Base-by-base conservation (phyloP, 2,888 invertebrate genomes). In the Atethmia centrago region DNA sequence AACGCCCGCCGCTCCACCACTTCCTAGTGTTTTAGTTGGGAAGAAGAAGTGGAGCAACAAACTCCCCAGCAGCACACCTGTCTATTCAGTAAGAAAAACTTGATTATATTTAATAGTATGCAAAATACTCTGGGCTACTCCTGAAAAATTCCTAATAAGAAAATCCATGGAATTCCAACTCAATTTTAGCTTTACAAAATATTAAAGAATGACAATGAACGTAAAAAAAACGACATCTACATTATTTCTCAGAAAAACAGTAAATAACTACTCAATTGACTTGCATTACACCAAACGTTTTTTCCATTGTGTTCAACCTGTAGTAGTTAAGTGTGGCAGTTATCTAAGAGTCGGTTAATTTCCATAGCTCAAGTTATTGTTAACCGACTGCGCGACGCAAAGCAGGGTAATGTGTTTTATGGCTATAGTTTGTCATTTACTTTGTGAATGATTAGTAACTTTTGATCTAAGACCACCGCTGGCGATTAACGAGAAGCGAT, bases 211-310 rank as follows among this genome's bases (percentile, higher is more conserved):
- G 25, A 42, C n/a, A 66, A n/a, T 36, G 16, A 28, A 40, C 16
- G 49, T 31, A 49, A 58, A 21, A 71, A 67, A 73, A 74, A 66
- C 36, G 0, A 47, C 10, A 56, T 21, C 45, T 73, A 25, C 21
- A 72, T 19, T 12, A 36, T 42, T 63, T 49, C 74, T 42, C 31
- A 58, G 80, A 74, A 66, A 78, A 73, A 63, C 51, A 31, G 31
- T 74, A 53, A 80, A 58, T 80, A 78, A 42, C 40, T 12, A 25
- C 53, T 40, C 45, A 62, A 77, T 56, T 66, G 62, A 74, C 74
- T 66, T 53, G 56, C 47, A 74, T 78, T 25, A 16, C 65, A 14
- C 40, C 42, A 28, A 36, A 45, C n/a, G 36, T 62, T 80, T 74
- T n/a, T 67, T 67, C n/a, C 47, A 74, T 63, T 80, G 47, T 61